Conservation (phyloP, 2,797 vertebrate species). For the Leptodactylus fallax region DNA sequence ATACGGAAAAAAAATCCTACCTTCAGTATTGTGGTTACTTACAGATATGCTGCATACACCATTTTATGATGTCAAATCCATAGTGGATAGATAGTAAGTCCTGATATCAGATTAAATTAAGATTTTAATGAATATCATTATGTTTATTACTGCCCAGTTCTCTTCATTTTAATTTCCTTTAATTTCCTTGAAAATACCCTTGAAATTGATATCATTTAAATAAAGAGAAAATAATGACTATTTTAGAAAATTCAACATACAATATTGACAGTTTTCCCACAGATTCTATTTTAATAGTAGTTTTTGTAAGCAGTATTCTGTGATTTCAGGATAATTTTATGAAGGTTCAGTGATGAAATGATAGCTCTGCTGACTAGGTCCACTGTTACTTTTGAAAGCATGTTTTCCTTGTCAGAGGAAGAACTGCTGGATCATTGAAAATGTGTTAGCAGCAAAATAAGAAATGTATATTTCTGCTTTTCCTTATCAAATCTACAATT, state of each 20-base stretch:
- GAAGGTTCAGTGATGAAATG: slow-evolving; percentile 25
- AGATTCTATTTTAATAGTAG: slow-evolving; percentile 12
- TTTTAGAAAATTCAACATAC: slow-evolving; percentile 58
- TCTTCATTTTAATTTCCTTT: slow-evolving; percentile 65
- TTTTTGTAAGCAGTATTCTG: slow-evolving; percentile 15
- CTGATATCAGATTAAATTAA: slow-evolving; percentile 71
- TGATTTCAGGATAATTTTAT: slow-evolving; percentile 20
- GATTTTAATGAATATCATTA: slow-evolving; percentile 74
- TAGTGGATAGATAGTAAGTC: slow-evolving; percentile 63
- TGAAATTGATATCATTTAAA: slow-evolving; percentile 68
- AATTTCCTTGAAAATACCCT: slow-evolving; percentile 67
- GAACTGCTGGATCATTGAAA: slow-evolving; percentile 25
- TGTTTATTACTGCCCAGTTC: slow-evolving; percentile 69
- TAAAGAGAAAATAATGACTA: slow-evolving; percentile 62
- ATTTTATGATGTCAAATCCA: slow-evolving; percentile 56
- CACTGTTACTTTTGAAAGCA: slow-evolving; percentile 17
- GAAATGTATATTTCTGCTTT: background rate
- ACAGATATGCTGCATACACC: slow-evolving; percentile 28
- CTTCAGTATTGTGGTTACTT: slow-evolving; percentile 46
- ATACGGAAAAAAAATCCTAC: slow-evolving; percentile 38
- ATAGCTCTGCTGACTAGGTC: slow-evolving; percentile 19
- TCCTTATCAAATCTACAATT: background rate
- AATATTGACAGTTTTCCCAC: slow-evolving; percentile 25
- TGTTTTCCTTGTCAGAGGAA: slow-evolving; percentile 34
- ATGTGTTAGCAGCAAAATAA: background rate